These are phyloP conservation scores for Diploscapter pachys DNA, from an alignment of 1,140 invertebrate species.

Conservation along the genomic window DNA sequence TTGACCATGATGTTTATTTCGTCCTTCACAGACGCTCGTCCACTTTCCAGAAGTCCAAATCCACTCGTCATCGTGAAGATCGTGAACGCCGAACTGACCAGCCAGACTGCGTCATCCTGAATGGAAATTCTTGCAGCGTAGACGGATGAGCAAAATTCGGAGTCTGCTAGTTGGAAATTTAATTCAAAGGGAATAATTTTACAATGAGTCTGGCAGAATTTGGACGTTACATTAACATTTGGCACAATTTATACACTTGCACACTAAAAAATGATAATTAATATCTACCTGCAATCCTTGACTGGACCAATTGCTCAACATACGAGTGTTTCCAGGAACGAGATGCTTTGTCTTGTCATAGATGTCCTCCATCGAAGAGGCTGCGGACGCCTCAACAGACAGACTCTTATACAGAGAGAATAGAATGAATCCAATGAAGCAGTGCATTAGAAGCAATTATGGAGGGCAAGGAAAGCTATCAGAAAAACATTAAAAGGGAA, in stretches of 20 bases:
- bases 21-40: conserved; percentile 85
- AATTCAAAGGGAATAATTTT: background rate
- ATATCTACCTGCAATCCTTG: conserved; percentile 12
- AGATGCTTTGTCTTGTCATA: conserved; percentile 1
- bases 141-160: too few relatives aligned
- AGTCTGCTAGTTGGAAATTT: background rate
- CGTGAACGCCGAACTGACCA: conserved; percentile 85
- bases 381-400: too few relatives aligned
- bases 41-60: conserved; percentile 85
- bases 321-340: conserved; percentile 4
- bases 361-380: conserved; percentile 5
- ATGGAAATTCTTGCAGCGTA: conserved; percentile 25
- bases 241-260: background rate
- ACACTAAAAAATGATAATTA: background rate
- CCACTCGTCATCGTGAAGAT: conserved; percentile 97
- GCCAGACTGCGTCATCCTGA: conserved; percentile 83
- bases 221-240: background rate
- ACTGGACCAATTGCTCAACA: conserved; percentile 6
- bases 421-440: too few relatives aligned
- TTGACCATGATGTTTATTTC: conserved; percentile 98
- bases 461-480: too few relatives aligned
- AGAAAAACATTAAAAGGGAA: too few relatives aligned
- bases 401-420: too few relatives aligned
- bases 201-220: background rate
- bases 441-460: too few relatives aligned